Evolutionary conservation across 2,888 invertebrate genomes (phyloP).

Genomic region (Cryptus viduatorius): DNA sequence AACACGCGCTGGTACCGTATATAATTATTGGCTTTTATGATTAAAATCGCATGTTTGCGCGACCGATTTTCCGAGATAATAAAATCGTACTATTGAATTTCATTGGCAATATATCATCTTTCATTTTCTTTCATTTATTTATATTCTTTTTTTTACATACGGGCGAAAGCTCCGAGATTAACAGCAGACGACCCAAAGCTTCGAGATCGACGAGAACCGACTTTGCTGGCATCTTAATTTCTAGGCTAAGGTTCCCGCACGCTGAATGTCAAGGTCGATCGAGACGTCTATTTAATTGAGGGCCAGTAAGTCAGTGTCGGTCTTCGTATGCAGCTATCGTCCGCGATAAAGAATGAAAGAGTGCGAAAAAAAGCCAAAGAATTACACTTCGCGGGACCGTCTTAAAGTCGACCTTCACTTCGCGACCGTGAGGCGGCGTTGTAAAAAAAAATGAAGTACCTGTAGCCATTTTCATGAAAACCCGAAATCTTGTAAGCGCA

Average conservation of each 20-base stretch:
- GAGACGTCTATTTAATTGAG: constrained; percentile 33
- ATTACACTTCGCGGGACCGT: neutral
- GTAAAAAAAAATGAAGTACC: neutral
- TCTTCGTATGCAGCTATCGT: neutral
- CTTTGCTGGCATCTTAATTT: constrained; percentile 54
- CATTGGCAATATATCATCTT: neutral
- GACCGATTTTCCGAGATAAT: neutral
- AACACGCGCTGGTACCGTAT: constrained; percentile 35
- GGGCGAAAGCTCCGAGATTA: constrained; percentile 28
- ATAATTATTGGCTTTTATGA: neutral
- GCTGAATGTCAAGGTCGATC: constrained; percentile 63
- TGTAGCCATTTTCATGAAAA: neutral
- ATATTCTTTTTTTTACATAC: constrained; percentile 4
- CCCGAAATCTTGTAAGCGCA: neutral
- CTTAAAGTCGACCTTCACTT: constrained; percentile 4
- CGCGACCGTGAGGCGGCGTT: constrained; percentile 2
- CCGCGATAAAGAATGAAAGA: constrained; percentile 6
- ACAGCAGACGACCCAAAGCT: constrained; percentile 23
- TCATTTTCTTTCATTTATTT: neutral
- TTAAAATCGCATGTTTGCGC: neutral
- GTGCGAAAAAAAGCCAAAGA: constrained; percentile 1
- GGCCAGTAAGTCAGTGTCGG: constrained; percentile 31
- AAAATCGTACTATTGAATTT: neutral
- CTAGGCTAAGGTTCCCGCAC: constrained; percentile 49
- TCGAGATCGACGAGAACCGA: constrained; percentile 38